Conservation (phyloP, 2,888 invertebrate species). For the Caenorhabditis becei region DNA sequence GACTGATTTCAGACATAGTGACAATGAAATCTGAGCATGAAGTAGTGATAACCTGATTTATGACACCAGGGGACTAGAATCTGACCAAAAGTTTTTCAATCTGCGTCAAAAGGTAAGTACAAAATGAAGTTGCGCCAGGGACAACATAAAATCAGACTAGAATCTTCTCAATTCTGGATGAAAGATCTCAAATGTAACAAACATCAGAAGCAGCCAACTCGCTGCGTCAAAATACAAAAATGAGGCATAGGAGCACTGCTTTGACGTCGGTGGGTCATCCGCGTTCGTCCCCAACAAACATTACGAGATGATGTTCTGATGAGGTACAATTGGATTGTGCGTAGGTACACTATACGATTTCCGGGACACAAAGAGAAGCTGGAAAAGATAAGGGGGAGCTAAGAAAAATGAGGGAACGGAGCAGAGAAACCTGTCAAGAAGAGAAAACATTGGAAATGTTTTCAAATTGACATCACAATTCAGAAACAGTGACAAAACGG, state of each 20-base stretch:
- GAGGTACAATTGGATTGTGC: conserved; percentile 2
- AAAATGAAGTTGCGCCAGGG: conserved; percentile 23
- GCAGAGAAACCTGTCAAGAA: neutral
- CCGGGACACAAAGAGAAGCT: neutral
- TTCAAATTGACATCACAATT: neutral
- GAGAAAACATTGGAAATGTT: neutral
- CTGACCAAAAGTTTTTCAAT: conserved; percentile 24
- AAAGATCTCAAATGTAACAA: conserved; percentile 19
- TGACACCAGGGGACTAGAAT: conserved; percentile 7
- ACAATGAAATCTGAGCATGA: neutral
- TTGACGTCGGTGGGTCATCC: conserved; percentile 26
- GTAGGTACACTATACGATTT: neutral
- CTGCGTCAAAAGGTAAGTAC: conserved; percentile 29
- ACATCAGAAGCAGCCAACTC: conserved; percentile 27
- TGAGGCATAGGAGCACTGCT: conserved; percentile 14
- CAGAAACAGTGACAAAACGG: too few relatives aligned
- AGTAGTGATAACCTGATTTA: neutral
- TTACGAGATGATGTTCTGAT: conserved; percentile 3
- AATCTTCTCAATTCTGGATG: conserved; percentile 1
- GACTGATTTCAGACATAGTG: neutral
- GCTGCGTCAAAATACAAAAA: conserved; percentile 21
- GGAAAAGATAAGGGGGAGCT: neutral
- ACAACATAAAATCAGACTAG: conserved; percentile 22
- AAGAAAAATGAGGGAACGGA: neutral
- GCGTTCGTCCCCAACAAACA: conserved; percentile 3